Conservation (phyloP, 2,888 invertebrate genomes). For the Drosophila merina region DNA sequence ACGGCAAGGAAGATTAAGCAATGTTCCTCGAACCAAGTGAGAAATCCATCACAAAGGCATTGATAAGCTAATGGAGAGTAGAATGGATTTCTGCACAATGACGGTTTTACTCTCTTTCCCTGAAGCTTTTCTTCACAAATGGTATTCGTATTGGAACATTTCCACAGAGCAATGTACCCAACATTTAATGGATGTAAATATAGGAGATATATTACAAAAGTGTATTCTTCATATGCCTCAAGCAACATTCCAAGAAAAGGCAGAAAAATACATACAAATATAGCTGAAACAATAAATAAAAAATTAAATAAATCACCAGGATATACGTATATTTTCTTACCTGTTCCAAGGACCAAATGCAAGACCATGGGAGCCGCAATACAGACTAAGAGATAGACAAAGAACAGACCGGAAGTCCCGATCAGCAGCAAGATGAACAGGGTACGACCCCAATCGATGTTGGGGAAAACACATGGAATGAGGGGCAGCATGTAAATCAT, state of each 20-base stretch:
- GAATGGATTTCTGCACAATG: too few relatives aligned
- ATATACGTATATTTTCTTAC: too few relatives aligned
- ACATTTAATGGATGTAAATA: not conserved
- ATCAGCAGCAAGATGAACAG: conserved; percentile 8
- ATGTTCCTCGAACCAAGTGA: not conserved
- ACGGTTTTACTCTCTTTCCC: too few relatives aligned
- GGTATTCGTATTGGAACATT: not conserved
- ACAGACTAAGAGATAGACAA: conserved; percentile 83
- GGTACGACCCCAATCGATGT: not conserved
- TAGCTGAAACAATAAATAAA: not conserved
- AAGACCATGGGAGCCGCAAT: not conserved
- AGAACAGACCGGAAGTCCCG: conserved; percentile 15
- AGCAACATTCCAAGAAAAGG: not conserved
- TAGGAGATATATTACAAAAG: not conserved
- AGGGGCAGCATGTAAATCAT: not conserved
- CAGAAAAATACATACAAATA: not conserved
- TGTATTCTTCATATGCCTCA: too few relatives aligned
- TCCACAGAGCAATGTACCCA: not conserved
- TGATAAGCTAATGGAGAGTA: not conserved
- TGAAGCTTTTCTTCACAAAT: too few relatives aligned
- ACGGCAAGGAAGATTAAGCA: not conserved
- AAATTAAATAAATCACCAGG: too few relatives aligned
- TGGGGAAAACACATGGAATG: not conserved
- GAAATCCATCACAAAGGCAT: not conserved
- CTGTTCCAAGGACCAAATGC: too few relatives aligned